phyloP scores from a whole-genome alignment of 2,888 invertebrate species.

The Drosophila longiperda region DNA sequence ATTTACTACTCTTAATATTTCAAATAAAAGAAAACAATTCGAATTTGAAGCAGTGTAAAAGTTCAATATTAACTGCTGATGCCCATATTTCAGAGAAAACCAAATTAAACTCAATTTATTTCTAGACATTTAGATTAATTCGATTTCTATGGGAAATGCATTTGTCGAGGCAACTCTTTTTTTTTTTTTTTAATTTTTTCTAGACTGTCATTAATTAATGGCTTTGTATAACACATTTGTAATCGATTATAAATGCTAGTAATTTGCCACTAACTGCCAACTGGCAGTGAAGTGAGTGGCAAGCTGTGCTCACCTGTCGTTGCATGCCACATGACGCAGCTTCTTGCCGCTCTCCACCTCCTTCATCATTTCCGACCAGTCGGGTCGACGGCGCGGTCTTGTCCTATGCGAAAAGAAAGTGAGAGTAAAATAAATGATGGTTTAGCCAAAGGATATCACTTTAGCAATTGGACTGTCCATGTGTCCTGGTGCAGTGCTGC shows the following conservation, averaged over 20 bases:
- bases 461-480: conserved; percentile 1
- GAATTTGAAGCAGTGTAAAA: neutral
- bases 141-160: neutral
- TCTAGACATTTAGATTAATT: conserved; percentile 1
- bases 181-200: neutral
- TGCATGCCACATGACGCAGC: conserved; percentile 92
- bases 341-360: conserved; percentile 93
- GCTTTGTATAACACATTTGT: conserved; percentile 17
- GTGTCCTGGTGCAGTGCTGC: conserved; percentile 10
- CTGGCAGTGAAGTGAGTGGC: neutral
- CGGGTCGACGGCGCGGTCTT: conserved; percentile 92
- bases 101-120: neutral
- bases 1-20: neutral
- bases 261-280: conserved; percentile 1
- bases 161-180: conserved; percentile 3
- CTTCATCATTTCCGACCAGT: conserved; percentile 96
- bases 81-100: neutral
- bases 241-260: conserved; percentile 18
- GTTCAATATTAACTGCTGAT: neutral
- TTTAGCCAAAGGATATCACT: conserved; percentile 18
- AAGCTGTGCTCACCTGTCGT: conserved; percentile 88
- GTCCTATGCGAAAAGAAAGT: conserved; percentile 84
- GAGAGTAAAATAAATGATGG: conserved; percentile 51
- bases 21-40: neutral
- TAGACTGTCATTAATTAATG: neutral